A percentile compares a stretch with the other conserved stretches of the same genome.
phyloP scores from a whole-genome alignment of 2,113 vertebrate species.

The Cariama cristata region DNA sequence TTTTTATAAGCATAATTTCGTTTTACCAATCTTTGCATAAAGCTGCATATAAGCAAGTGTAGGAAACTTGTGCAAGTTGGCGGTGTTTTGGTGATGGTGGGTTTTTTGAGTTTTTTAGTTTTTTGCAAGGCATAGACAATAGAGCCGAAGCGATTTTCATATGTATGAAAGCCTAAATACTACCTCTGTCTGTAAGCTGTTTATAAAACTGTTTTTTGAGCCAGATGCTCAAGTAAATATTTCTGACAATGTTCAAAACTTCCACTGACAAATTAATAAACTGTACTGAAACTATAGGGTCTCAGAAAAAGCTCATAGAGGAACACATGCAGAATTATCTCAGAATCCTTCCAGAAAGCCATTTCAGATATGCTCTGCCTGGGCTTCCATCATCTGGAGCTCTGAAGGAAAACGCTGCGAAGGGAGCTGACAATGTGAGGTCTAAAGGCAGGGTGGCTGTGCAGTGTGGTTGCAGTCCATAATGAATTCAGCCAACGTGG shows the following conservation, averaged over 20 bases:
- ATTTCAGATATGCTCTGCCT: neutral
- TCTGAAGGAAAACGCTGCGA: neutral
- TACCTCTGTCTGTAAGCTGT: neutral
- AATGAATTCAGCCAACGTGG: neutral
- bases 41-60: neutral
- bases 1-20: neutral
- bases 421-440: neutral
- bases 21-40: neutral
- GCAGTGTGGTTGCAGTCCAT: neutral
- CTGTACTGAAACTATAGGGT: neutral
- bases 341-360: neutral
- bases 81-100: fast-evolving
- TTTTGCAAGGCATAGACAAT: neutral
- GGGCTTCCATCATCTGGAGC: neutral
- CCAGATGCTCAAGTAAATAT: neutral
- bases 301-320: neutral
- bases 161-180: neutral
- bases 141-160: neutral
- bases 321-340: neutral
- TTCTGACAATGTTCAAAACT: neutral
- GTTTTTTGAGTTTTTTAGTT: no score
- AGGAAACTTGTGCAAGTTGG: neutral
- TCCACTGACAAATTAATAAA: neutral
- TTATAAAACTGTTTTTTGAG: neutral
- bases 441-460: neutral